Percentiles rank a stretch among this genome's conserved stretches.
phyloP scores from a whole-genome alignment of 2,797 vertebrate species.

The Paramormyrops hopkinsi region DNA sequence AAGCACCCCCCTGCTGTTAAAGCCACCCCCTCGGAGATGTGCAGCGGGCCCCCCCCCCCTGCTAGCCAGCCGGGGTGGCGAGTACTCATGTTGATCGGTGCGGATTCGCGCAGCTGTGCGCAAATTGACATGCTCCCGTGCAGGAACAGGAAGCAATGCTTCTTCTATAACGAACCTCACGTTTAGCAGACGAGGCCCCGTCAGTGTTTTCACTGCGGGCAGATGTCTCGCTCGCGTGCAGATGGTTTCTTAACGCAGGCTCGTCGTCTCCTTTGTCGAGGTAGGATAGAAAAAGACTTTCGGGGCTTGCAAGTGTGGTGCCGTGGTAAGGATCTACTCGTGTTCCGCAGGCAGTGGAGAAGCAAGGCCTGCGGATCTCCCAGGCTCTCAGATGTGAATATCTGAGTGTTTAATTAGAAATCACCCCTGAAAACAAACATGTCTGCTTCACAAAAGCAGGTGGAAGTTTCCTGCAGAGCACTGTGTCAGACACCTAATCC shows the following conservation, averaged over 20 bases:
- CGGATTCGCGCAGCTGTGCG: slow-evolving; percentile 44
- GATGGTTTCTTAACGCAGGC: slow-evolving; percentile 37
- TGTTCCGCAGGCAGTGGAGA: background rate
- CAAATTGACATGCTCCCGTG: slow-evolving; percentile 14
- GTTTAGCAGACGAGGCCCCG: background rate
- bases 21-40: background rate
- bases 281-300: slow-evolving; percentile 10
- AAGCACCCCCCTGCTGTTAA: background rate
- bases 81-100: slow-evolving; percentile 42
- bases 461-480: slow-evolving; percentile 19
- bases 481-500: slow-evolving; percentile 33
- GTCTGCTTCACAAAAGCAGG: background rate
- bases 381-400: background rate
- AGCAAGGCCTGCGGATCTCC: background rate
- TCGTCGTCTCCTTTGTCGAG: slow-evolving; percentile 24
- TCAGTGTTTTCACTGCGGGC: background rate
- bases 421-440: slow-evolving; percentile 7
- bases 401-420: slow-evolving; percentile 15
- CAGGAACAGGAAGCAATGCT: background rate
- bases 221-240: slow-evolving; percentile 38
- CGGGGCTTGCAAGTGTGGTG: background rate
- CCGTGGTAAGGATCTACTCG: background rate
- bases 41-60: slow-evolving; percentile 17
- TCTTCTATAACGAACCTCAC: slow-evolving; percentile 24
- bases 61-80: slow-evolving; percentile 37